phyloP scores from a whole-genome alignment of 2,888 invertebrate genomes.

The Leucophora obtusa region DNA sequence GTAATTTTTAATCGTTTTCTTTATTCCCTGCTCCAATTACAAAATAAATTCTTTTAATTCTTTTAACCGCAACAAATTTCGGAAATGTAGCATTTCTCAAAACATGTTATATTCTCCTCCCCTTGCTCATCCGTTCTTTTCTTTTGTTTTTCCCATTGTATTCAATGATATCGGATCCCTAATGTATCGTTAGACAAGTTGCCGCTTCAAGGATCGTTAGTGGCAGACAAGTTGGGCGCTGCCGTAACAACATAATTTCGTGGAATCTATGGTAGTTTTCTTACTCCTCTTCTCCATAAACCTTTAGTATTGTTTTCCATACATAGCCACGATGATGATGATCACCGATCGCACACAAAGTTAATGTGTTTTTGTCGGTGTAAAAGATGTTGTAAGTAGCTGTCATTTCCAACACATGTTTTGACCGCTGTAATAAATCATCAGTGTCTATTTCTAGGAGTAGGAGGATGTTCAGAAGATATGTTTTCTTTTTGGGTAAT shows the following conservation, averaged over 20 bases:
- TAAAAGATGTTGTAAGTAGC: conserved; percentile 76
- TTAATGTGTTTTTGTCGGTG: conserved; percentile 66
- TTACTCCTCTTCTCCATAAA: background rate
- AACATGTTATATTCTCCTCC: conserved; percentile 50
- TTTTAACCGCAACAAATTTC: conserved; percentile 61
- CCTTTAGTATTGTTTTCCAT: conserved; percentile 11
- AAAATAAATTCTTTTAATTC: conserved; percentile 23
- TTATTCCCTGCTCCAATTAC: conserved; percentile 53
- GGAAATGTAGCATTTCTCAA: conserved; percentile 61
- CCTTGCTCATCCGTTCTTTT: background rate
- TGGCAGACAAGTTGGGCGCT: conserved; percentile 77
- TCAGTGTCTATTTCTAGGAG: conserved; percentile 69
- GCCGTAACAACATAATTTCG: conserved; percentile 75
- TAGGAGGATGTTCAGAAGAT: conserved; percentile 34
- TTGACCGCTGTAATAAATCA: conserved; percentile 79
- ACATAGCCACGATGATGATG: conserved; percentile 28
- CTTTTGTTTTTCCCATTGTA: background rate
- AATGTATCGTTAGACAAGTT: conserved; percentile 64
- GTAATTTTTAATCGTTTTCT: conserved; percentile 48
- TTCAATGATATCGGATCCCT: conserved; percentile 52
- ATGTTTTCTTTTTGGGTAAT: conserved; percentile 2
- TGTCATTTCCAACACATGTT: conserved; percentile 79
- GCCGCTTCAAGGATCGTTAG: conserved; percentile 67
- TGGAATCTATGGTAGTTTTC: conserved; percentile 67
- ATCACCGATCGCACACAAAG: conserved; percentile 42